phyloP scores from a whole-genome alignment of 2,888 invertebrate genomes.

The Morpho deidamia region DNA sequence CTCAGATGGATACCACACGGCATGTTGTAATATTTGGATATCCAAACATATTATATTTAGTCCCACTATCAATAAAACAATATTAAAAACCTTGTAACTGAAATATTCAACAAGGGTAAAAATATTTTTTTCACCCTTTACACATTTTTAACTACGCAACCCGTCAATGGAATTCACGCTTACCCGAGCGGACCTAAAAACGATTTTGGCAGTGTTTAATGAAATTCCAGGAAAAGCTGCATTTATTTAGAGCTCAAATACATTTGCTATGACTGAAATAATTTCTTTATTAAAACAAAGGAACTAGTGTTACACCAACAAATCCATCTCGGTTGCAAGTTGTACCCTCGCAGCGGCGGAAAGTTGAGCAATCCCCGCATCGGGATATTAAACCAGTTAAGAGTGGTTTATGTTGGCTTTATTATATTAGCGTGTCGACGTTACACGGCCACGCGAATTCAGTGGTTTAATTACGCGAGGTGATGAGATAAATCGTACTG shows the following conservation, averaged over 20 bases:
- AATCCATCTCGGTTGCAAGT: slow-evolving; percentile 56
- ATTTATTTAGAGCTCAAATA: too few species aligned
- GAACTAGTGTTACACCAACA: slow-evolving; percentile 46
- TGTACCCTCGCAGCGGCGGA: slow-evolving; percentile 48
- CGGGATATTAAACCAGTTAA: slow-evolving; percentile 70
- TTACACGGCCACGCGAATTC: slow-evolving; percentile 39
- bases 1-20: too few species aligned
- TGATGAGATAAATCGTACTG: slow-evolving; percentile 20
- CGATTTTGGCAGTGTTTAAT: too few species aligned
- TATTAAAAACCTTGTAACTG: too few species aligned
- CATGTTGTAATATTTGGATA: neutral
- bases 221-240: too few species aligned
- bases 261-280: neutral
- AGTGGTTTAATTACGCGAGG: slow-evolving; percentile 54
- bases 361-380: slow-evolving; percentile 50
- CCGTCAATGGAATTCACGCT: neutral
- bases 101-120: neutral
- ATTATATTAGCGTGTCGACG: slow-evolving; percentile 71
- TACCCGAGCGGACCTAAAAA: too few species aligned
- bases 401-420: slow-evolving; percentile 68
- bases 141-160: slow-evolving; percentile 1
- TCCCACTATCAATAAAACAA: too few species aligned
- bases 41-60: too few species aligned
- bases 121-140: slow-evolving; percentile 2
- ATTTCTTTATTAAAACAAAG: slow-evolving; percentile 46